Base-by-base conservation (phyloP, 2,888 invertebrate species). In the Alitta virens region DNA sequence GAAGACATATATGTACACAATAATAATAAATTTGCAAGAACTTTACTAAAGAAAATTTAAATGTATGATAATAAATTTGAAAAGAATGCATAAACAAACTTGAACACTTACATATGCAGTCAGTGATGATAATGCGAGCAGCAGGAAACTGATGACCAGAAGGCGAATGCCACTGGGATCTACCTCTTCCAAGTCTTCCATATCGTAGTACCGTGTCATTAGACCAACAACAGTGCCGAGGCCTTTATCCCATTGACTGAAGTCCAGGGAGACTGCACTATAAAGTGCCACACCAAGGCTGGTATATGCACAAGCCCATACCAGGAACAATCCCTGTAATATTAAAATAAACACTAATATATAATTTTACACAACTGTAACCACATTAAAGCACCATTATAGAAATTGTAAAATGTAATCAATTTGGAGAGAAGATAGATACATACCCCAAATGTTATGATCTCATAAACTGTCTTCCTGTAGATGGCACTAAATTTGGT, bases 61-160 rank as follows among this genome's bases (percentile, higher is more conserved):
- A 12, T 40, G 12, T 16, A 40, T 40, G 40, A 9, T 40, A 40
- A 12, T 40, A 16, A 40, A 40, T 12, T 40, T 40, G 40, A 12
- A 16, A 40, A 12, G 40, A 12, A 12, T 40, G 40, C 40, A 33
- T 12, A 33, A 33, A 7, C 5, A 7, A n/a, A 54, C 23, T 12
- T 54, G 18, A 7, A 27, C 25, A 75, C 78, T 78, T 71, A 80
- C 79, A 68, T 79, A 79, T n/a, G 73, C 67, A 1, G 72, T 69
- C 33, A 78, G 68, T n/a, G 77, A 66, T 33, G 76, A 78, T 23
- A 71, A 64, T 1, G 67, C 74, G 60, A 78, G 72, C n/a, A 76
- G 67, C 18, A 70, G 62, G 63, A 73, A 73, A 49, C 71, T 68
- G 49, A 77, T 63, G 3, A 77, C 53, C 60, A 75, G 75, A 3